Percentiles rank a stretch among this genome's conserved stretches.
Conservation (phyloP, 2,888 invertebrate species). For the Ophraella communa region DNA sequence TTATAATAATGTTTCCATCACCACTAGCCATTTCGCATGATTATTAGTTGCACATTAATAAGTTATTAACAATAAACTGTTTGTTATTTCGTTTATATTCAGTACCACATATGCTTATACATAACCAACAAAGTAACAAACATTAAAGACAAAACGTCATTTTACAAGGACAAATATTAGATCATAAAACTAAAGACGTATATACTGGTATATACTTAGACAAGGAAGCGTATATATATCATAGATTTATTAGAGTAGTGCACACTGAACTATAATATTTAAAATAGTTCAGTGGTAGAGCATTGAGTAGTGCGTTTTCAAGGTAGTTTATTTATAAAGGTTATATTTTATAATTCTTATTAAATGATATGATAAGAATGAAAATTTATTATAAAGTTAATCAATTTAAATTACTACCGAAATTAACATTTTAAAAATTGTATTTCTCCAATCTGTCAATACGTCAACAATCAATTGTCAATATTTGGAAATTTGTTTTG, state of each 20-base stretch:
- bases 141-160: background rate
- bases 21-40: slow-evolving; percentile 57
- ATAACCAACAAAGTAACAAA: slow-evolving; percentile 25
- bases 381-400: no score
- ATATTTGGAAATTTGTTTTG: background rate
- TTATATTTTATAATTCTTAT: no score
- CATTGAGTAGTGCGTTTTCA: no score
- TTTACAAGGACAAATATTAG: background rate
- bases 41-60: slow-evolving; percentile 10
- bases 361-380: no score
- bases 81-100: slow-evolving; percentile 12
- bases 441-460: background rate
- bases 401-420: no score
- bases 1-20: slow-evolving; percentile 53
- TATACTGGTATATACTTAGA: no score
- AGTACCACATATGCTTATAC: slow-evolving; percentile 9
- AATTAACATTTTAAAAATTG: no score
- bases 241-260: no score
- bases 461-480: background rate
- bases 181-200: background rate
- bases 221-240: no score
- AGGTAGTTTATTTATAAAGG: no score
- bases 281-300: no score
- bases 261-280: no score
- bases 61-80: background rate